These are phyloP conservation scores for Anabacerthia variegaticeps DNA, from an alignment of 2,797 vertebrate species.

Conservation along the genomic window DNA sequence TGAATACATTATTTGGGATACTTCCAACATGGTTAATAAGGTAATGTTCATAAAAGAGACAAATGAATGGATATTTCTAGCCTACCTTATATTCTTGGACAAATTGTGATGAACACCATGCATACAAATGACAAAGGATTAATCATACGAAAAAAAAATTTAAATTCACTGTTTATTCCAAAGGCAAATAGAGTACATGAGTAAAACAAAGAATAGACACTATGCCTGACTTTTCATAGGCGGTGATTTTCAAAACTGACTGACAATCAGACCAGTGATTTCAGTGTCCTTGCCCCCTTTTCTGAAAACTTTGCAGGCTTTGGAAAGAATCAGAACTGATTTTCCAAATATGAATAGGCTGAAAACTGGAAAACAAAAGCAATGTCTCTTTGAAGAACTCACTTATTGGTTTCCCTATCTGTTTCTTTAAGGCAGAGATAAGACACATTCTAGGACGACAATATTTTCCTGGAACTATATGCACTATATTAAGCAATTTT, in stretches of 20 bases:
- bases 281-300: neutral
- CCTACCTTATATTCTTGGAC: neutral
- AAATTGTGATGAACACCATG: neutral
- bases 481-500: neutral
- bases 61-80: constrained; percentile 37
- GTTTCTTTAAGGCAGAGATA: neutral
- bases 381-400: neutral
- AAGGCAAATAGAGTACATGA: neutral
- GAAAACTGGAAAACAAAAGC: neutral
- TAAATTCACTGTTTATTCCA: neutral
- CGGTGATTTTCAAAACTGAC: neutral
- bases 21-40: constrained; percentile 63
- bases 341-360: neutral
- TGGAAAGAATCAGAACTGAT: neutral
- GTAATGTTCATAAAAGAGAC: constrained; percentile 49
- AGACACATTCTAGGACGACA: neutral
- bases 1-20: constrained; percentile 63
- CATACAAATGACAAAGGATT: constrained; percentile 15
- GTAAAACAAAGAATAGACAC: neutral
- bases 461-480: neutral
- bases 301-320: neutral
- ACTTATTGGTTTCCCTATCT: neutral
- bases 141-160: neutral
- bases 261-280: neutral
- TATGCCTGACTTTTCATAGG: neutral